phyloP scores from a whole-genome alignment of 1,140 invertebrate genomes.

The Drosophila truncata region DNA sequence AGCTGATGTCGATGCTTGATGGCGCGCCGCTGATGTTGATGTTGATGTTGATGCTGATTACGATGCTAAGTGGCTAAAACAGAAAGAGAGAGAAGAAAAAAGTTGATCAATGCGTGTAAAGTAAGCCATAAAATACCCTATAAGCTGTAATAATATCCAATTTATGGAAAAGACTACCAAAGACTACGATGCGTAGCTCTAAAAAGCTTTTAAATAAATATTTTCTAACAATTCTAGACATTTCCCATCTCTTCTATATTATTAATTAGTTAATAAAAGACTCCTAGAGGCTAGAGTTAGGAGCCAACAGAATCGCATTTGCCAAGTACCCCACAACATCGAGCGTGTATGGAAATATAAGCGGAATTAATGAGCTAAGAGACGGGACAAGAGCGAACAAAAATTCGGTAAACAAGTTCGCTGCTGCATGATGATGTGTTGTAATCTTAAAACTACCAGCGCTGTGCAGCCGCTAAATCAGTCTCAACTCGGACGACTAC shows the following conservation, averaged over 20 bases:
- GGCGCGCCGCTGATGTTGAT: constrained; percentile 11
- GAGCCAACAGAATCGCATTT: background rate
- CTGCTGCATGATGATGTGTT: constrained; percentile 43
- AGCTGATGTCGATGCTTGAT: constrained; percentile 46
- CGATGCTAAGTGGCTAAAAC: constrained; percentile 29
- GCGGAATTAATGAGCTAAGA: constrained; percentile 48
- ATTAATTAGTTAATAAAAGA: background rate
- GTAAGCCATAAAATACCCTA: constrained; percentile 13
- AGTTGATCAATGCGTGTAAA: background rate
- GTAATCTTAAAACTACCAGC: constrained; percentile 67
- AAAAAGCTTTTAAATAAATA: background rate
- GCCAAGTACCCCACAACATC: constrained; percentile 1
- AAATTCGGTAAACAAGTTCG: constrained; percentile 55
- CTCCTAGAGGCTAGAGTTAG: too few relatives aligned
- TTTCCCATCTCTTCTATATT: background rate
- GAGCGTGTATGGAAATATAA: constrained; percentile 18
- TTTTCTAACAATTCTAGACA: background rate
- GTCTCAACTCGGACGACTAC: constrained; percentile 30
- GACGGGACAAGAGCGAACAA: constrained; percentile 19
- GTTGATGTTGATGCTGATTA: constrained; percentile 32
- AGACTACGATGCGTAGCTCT: background rate
- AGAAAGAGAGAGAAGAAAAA: background rate
- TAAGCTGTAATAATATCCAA: background rate
- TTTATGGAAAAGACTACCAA: background rate
- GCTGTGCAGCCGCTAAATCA: constrained; percentile 45